phyloP scores from a whole-genome alignment of 2,888 invertebrate species.

The Ephialtes manifestator region DNA sequence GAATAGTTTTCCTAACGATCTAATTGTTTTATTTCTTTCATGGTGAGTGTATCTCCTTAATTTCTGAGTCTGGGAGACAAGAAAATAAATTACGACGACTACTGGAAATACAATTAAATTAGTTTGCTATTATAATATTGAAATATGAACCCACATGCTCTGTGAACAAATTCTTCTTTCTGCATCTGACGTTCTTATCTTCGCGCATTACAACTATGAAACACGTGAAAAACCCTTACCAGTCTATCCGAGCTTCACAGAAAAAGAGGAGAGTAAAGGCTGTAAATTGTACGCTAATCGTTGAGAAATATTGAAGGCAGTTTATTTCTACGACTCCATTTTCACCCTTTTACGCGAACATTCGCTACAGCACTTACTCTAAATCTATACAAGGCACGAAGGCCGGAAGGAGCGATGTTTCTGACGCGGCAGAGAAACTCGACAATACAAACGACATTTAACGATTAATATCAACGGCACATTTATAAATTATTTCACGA shows the following conservation, averaged over 20 bases:
- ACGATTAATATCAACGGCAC: constrained; percentile 21
- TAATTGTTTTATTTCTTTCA: too few species aligned
- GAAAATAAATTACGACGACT: not conserved
- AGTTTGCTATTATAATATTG: constrained; percentile 15
- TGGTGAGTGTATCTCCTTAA: not conserved
- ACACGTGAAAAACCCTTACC: constrained; percentile 2
- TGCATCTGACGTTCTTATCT: constrained; percentile 24
- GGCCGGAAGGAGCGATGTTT: not conserved
- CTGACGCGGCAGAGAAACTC: not conserved
- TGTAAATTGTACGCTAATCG: constrained; percentile 21
- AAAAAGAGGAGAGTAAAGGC: not conserved
- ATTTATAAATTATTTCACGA: constrained; percentile 52
- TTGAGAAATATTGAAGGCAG: constrained; percentile 17
- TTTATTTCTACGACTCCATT: constrained; percentile 27
- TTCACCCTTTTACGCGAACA: constrained; percentile 9
- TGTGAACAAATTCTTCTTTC: constrained; percentile 7
- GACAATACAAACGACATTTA: not conserved
- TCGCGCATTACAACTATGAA: not conserved
- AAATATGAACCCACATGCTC: constrained; percentile 7
- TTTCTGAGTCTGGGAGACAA: not conserved
- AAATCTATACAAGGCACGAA: constrained; percentile 14
- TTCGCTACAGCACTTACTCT: not conserved
- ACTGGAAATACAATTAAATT: not conserved
- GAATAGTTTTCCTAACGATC: too few species aligned
- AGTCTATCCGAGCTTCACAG: not conserved